A percentile compares a stretch with the other conserved stretches of the same genome.
These are phyloP conservation scores for Nebria ingens DNA, from an alignment of 1,140 invertebrate species.

Conservation along the genomic window DNA sequence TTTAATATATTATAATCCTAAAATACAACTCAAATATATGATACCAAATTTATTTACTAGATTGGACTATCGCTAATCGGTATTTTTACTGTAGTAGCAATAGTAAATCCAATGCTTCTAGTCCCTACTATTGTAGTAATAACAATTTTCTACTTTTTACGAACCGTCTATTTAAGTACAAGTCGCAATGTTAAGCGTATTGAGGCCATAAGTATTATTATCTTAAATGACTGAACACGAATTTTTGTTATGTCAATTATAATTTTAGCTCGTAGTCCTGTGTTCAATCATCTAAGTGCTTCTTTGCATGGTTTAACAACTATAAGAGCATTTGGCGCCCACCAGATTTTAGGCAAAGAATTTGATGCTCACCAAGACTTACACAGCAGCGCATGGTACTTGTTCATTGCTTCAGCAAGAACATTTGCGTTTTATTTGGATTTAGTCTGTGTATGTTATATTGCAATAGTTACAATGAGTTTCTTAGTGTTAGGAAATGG, in stretches of 20 bases:
- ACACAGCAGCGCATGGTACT: conserved; percentile 56
- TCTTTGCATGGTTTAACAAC: conserved; percentile 82
- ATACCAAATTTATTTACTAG: conserved; percentile 37
- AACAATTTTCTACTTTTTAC: conserved; percentile 59
- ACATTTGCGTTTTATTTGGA: conserved; percentile 64
- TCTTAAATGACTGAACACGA: too few species aligned
- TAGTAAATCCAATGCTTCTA: conserved; percentile 66
- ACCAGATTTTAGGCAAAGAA: conserved; percentile 47
- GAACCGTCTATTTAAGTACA: conserved; percentile 69
- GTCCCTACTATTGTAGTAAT: conserved; percentile 57
- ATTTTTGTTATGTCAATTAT: not conserved
- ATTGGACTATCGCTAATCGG: conserved; percentile 62
- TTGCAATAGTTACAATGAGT: conserved; percentile 41
- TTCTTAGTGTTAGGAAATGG: conserved; percentile 36
- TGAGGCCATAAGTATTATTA: conserved; percentile 73
- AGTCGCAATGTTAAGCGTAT: conserved; percentile 78
- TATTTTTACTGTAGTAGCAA: conserved; percentile 60
- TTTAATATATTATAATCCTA: conserved; percentile 38
- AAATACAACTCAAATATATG: not conserved
- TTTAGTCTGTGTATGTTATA: conserved; percentile 38
- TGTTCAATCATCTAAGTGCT: conserved; percentile 81
- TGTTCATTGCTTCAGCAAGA: conserved; percentile 42
- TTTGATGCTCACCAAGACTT: conserved; percentile 58
- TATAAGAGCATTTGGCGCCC: conserved; percentile 72
- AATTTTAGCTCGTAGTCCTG: conserved; percentile 57